Conservation (phyloP, 1,140 invertebrate species). For the Olivierus martensii region DNA sequence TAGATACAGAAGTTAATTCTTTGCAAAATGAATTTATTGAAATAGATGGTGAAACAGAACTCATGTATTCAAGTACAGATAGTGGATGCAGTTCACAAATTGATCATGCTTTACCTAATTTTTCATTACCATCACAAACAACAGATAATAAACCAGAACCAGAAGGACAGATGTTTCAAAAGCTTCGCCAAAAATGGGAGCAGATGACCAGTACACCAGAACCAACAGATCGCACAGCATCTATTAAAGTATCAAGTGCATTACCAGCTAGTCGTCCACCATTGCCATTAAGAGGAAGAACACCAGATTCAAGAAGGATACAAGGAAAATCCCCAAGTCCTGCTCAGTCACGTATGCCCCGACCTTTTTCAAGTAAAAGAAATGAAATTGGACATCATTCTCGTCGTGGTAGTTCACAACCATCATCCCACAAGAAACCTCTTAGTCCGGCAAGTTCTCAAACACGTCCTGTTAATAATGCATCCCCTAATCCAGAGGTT, state of each 20-base stretch:
- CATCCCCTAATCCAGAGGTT: neutral
- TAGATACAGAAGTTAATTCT: no score
- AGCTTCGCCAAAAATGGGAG: slow-evolving; percentile 16
- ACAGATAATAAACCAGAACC: slow-evolving; percentile 1
- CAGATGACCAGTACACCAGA: slow-evolving; percentile 2
- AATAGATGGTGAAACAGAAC: no score
- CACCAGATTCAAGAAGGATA: no score
- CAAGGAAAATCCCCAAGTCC: no score
- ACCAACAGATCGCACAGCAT: no score
- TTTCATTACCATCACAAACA: neutral
- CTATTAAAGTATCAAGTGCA: no score
- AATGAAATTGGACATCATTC: neutral
- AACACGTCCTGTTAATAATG: neutral
- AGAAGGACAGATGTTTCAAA: slow-evolving; percentile 11
- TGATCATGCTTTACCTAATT: slow-evolving; percentile 1
- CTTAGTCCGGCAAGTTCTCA: neutral
- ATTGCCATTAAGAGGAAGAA: no score
- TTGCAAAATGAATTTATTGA: no score
- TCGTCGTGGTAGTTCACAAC: no score
- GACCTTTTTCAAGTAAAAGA: neutral
- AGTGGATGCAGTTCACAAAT: slow-evolving; percentile 15
- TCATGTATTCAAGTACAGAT: slow-evolving; percentile 11
- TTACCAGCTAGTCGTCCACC: no score
- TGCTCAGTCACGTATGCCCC: no score
- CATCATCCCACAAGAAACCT: no score